Conservation (phyloP, 2,797 vertebrate genomes). For the Anisognathus igniventris region DNA sequence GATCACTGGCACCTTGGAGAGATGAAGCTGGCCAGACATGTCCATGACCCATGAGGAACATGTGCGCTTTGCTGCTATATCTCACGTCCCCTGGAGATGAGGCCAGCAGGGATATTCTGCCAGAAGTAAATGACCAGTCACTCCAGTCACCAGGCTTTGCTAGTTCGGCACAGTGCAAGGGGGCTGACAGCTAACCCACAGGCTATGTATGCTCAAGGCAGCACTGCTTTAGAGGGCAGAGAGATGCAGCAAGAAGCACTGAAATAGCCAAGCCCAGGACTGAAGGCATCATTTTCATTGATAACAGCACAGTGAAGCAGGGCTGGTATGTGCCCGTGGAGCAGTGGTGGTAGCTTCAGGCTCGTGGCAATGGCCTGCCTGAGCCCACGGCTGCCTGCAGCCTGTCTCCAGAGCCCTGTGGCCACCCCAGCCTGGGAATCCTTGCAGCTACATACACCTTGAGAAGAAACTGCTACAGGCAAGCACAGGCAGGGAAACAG, state of each 20-base stretch:
- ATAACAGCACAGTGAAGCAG: neutral
- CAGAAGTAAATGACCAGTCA: neutral
- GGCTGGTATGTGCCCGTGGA: neutral
- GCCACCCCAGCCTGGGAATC: neutral
- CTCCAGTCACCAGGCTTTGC: neutral
- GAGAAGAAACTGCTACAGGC: neutral
- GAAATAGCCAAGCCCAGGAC: neutral
- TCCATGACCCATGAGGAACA: rapidly evolving
- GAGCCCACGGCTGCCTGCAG: neutral
- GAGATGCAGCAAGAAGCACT: neutral
- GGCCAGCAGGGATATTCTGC: neutral
- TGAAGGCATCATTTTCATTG: neutral
- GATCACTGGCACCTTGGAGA: neutral
- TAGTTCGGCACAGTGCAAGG: neutral
- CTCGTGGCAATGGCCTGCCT: neutral
- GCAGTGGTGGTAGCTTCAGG: neutral
- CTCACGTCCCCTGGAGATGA: neutral
- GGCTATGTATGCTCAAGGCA: neutral
- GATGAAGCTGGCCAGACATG: neutral
- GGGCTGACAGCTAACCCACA: neutral
- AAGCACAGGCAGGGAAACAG: neutral
- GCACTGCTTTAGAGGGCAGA: neutral
- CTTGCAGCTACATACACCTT: neutral
- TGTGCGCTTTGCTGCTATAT: neutral
- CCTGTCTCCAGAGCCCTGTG: neutral